Evolutionary conservation across 2,113 vertebrate genomes (phyloP), one percentile per base, ranked within the genome.

Genomic region (Vulpes vulpes): DNA sequence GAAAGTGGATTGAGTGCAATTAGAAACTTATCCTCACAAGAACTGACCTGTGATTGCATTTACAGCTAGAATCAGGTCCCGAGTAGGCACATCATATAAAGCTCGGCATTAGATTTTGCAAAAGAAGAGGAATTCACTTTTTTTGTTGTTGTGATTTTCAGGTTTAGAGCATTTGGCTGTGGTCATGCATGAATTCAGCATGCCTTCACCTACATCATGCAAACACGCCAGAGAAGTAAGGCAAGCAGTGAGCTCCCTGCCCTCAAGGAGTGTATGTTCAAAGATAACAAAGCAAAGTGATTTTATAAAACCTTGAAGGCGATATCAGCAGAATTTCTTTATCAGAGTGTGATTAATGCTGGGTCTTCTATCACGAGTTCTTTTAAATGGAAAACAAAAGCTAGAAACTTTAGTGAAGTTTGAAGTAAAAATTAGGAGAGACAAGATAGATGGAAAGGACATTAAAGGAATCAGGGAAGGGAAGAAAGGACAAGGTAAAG

Each of bases 1-100:
- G 25, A 94, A 89, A 94, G 69, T 83, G 94, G 81, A 92, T 90
- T 51, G 81, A 94, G 83, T 51, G 12, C 78, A 84, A n/a, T 94
- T 93, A 98, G 97, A 96, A 97, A 97, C 65, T 93, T 89, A 94
- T 15, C 64, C 82, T 10, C 95, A 79, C 32, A 22, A 62, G 59
- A 83, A 79, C 0, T 97, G 95, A 95, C 60, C 92, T 79, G 51
- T 73, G 96, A 86, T 91, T 97, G 71, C n/a, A 82, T 81, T 88
- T 65, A 64, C 19, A 92, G 94, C 91, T 82, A 62, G 85, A 95
- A 49, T 79, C 80, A n/a, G 22, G 51, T 69, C 65, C 53, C 32
- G 32, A 74, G 62, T 80, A 97, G 93, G 65, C 67, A 55, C 32
- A 57, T 30, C 59, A 76, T 89, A 82, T n/a, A 85, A 91, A 95